Percentiles rank a stretch among this genome's conserved stretches.
Evolutionary conservation across 1,140 invertebrate genomes (phyloP).

Genomic region (Lutraria rhynchaena): DNA sequence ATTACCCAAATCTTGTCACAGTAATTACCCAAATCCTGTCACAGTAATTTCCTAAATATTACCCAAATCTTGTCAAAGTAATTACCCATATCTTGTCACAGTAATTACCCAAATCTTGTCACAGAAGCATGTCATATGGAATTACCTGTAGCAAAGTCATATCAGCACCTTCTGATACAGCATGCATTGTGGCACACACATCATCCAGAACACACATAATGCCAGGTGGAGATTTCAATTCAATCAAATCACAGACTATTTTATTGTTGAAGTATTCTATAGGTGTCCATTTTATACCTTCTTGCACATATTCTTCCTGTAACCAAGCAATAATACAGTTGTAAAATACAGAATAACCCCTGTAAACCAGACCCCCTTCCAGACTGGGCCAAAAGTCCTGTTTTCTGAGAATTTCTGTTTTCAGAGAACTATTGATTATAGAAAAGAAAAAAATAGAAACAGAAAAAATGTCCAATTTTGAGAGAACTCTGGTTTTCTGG

Average conservation of each 20-base stretch:
- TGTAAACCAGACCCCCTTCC: too few species aligned
- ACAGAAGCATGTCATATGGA: too few species aligned
- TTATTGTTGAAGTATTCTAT: slow-evolving; percentile 92
- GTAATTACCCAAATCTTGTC: too few species aligned
- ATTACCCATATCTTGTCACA: neutral
- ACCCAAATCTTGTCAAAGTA: neutral
- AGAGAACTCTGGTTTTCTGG: too few species aligned
- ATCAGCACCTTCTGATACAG: slow-evolving; percentile 87
- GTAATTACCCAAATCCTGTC: neutral
- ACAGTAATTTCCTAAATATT: neutral
- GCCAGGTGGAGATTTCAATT: slow-evolving; percentile 82
- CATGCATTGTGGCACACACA: slow-evolving; percentile 89
- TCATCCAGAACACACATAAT: slow-evolving; percentile 89
- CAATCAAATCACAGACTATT: slow-evolving; percentile 88
- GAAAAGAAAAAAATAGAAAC: too few species aligned
- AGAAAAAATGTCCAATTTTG: too few species aligned
- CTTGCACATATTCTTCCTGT: slow-evolving; percentile 88
- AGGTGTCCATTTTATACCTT: slow-evolving; percentile 89
- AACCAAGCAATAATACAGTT: slow-evolving; percentile 47
- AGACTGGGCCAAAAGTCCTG: too few species aligned
- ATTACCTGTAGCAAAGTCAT: slow-evolving; percentile 82
- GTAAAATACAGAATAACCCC: neutral
- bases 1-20: neutral
- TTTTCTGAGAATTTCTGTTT: too few species aligned
- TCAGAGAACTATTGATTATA: too few species aligned